A percentile compares a stretch with the other conserved stretches of the same genome.
Conservation (phyloP, 1,140 invertebrate genomes). For the Neuroterus valhalla region DNA sequence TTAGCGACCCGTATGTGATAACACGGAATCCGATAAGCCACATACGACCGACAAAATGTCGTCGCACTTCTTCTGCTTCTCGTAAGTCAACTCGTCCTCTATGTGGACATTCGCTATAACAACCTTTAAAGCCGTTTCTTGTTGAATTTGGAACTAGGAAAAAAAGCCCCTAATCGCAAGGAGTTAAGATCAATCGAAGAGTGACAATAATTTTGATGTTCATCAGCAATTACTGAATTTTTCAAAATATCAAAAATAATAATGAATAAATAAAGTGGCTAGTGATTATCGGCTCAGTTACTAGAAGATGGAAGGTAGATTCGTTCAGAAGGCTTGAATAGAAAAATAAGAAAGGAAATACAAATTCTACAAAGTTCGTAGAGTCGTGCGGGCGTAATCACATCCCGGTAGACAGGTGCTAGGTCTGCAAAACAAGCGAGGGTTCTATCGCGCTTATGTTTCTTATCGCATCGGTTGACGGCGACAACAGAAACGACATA, state of each 20-base stretch:
- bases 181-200: no score
- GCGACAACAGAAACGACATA: slow-evolving; percentile 2
- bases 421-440: slow-evolving; percentile 24
- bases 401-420: slow-evolving; percentile 32
- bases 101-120: neutral
- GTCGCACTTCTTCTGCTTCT: slow-evolving; percentile 51
- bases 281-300: no score
- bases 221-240: no score
- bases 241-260: no score
- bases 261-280: no score
- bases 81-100: slow-evolving; percentile 49
- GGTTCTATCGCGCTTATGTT: neutral
- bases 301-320: no score
- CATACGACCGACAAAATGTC: slow-evolving; percentile 43
- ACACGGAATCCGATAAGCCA: slow-evolving; percentile 62
- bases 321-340: neutral
- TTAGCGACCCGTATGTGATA: slow-evolving; percentile 75
- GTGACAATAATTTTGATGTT: no score
- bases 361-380: neutral
- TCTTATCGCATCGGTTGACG: slow-evolving; percentile 12
- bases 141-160: no score
- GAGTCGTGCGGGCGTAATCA: slow-evolving; percentile 38
- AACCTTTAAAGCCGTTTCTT: no score
- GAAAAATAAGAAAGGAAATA: neutral
- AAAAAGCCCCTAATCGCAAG: no score